phyloP scores from a whole-genome alignment of 1,140 invertebrate genomes.

The Scylla paramamosain region DNA sequence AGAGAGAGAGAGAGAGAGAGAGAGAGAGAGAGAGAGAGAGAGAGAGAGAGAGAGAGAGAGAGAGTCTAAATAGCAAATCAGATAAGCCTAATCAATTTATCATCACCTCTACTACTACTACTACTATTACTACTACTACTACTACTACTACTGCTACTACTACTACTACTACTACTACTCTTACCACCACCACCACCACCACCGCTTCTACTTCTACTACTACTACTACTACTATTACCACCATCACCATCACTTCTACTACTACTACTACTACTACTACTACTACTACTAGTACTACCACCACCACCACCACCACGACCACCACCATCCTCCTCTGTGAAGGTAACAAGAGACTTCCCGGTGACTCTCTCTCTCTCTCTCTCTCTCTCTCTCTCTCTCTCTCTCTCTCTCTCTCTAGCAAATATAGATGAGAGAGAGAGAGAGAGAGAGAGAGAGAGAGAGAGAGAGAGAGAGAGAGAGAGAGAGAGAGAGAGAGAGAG shows the following conservation, averaged over 20 bases:
- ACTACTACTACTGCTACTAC: slow-evolving; percentile 22
- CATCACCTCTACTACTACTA: not conserved
- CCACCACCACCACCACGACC: not conserved
- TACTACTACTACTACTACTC: not conserved
- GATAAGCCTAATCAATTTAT: not conserved
- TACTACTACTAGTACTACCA: not conserved
- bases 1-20: slow-evolving; percentile 38
- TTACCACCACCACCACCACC: not conserved
- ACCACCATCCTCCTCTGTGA: too few species aligned
- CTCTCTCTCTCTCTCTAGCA: too few species aligned
- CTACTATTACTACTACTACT: not conserved
- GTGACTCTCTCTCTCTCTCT: too few species aligned
- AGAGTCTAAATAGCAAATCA: not conserved
- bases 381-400: too few species aligned
- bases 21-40: not conserved
- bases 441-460: too few species aligned
- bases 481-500: too few species aligned
- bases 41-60: slow-evolving; percentile 39
- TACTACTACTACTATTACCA: not conserved
- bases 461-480: too few species aligned
- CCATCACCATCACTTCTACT: too few species aligned
- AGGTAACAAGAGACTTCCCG: too few species aligned
- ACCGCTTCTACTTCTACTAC: not conserved
- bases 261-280: not conserved
- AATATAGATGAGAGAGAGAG: too few species aligned